phyloP scores from a whole-genome alignment of 2,888 invertebrate genomes.

The Phengaris arion region DNA sequence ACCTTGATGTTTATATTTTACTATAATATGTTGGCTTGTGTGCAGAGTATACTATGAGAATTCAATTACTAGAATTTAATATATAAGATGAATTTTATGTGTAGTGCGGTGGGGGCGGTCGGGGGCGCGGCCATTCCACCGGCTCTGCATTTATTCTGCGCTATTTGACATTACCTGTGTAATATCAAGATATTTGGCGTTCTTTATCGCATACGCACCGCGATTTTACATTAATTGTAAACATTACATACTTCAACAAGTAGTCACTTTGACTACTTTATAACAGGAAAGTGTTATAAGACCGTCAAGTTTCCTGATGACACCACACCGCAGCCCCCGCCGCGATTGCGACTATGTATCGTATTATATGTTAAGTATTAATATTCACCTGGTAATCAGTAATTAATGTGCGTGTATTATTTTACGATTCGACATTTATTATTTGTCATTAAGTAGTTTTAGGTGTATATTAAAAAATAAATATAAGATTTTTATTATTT shows the following conservation, averaged over 20 bases:
- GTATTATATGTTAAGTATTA: slow-evolving; percentile 37
- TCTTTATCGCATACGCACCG: neutral
- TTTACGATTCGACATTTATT: slow-evolving; percentile 43
- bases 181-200: neutral
- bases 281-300: neutral
- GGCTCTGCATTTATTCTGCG: slow-evolving; percentile 30
- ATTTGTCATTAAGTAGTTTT: slow-evolving; percentile 69
- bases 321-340: neutral
- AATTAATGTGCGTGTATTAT: slow-evolving; percentile 41
- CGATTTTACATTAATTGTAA: neutral
- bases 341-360: slow-evolving; percentile 26
- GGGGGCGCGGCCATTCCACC: neutral
- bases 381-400: slow-evolving; percentile 32
- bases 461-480: slow-evolving; percentile 77
- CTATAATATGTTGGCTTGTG: slow-evolving; percentile 21
- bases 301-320: neutral
- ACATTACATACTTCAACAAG: neutral
- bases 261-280: neutral
- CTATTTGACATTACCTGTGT: neutral
- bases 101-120: neutral
- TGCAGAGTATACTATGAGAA: slow-evolving; percentile 17
- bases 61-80: slow-evolving; percentile 27
- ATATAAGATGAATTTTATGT: slow-evolving; percentile 8
- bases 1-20: slow-evolving; percentile 20
- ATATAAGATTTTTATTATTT: slow-evolving; percentile 54